Evolutionary conservation across 1,140 invertebrate genomes (phyloP).

Genomic region (Plectus sambesii): DNA sequence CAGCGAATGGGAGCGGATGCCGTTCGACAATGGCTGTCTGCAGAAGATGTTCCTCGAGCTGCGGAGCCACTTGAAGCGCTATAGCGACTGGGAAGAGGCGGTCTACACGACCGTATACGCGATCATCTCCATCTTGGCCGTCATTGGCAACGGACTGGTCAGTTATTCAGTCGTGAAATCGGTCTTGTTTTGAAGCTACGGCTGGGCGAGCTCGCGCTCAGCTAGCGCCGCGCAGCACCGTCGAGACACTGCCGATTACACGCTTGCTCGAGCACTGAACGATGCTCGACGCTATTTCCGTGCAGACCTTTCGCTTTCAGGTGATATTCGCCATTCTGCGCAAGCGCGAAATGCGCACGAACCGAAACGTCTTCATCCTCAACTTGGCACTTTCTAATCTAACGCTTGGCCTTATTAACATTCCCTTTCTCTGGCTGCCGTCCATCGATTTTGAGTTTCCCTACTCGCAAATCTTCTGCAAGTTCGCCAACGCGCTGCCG

Average conservation of each 20-base stretch:
- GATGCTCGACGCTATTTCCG: not conserved
- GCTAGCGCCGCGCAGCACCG: too few relatives aligned
- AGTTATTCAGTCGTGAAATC: too few relatives aligned
- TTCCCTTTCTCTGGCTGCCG: constrained; percentile 47
- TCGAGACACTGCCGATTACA: too few relatives aligned
- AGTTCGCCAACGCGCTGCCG: constrained; percentile 46
- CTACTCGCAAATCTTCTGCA: constrained; percentile 45
- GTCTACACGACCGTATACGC: constrained; percentile 39
- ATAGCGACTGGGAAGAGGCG: constrained; percentile 34
- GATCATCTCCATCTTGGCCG: constrained; percentile 38
- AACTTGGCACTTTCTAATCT: constrained; percentile 49
- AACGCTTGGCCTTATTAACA: constrained; percentile 40
- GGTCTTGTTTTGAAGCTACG: too few relatives aligned
- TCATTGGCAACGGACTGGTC: constrained; percentile 42
- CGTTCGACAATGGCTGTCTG: constrained; percentile 35
- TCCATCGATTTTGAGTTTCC: constrained; percentile 47
- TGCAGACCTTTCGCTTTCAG: constrained; percentile 13
- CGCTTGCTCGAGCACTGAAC: too few relatives aligned
- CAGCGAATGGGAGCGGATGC: constrained; percentile 17
- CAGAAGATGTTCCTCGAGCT: constrained; percentile 34
- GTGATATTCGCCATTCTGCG: constrained; percentile 45
- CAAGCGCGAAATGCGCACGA: constrained; percentile 43
- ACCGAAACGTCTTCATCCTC: constrained; percentile 47
- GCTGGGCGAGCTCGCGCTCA: too few relatives aligned
- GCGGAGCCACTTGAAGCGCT: constrained; percentile 32